These are phyloP conservation scores for Drosophila pseudoobscura DNA, from an alignment of 1,140 invertebrate genomes.

Conservation along the genomic window DNA sequence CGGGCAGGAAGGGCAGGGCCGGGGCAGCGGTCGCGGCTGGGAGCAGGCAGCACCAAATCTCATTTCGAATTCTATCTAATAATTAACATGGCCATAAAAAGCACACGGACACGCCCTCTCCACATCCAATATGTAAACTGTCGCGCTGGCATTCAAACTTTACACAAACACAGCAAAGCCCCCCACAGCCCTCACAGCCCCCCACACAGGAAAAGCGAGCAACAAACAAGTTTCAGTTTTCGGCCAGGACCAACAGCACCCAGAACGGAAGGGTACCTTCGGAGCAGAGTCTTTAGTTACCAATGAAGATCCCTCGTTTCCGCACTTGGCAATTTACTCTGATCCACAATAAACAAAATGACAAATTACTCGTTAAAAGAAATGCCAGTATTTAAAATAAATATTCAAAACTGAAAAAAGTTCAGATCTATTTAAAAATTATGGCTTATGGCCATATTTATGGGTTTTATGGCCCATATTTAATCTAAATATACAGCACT, in stretches of 20 bases:
- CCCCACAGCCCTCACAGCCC: background rate
- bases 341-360: too few species aligned
- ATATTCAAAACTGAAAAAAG: too few species aligned
- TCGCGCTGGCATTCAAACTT: slow-evolving; percentile 69
- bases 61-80: slow-evolving; percentile 77
- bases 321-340: too few species aligned
- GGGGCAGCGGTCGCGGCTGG: background rate
- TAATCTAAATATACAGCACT: too few species aligned
- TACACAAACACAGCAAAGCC: slow-evolving; percentile 5
- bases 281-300: too few species aligned
- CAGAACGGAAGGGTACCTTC: background rate
- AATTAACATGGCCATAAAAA: slow-evolving; percentile 78
- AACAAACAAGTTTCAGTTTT: slow-evolving; percentile 52
- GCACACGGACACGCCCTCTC: slow-evolving; percentile 48
- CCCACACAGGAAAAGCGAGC: too few species aligned
- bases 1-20: background rate
- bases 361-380: too few species aligned
- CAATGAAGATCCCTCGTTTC: too few species aligned
- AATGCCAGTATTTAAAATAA: too few species aligned
- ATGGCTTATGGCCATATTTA: too few species aligned
- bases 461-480: too few species aligned
- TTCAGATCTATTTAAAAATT: too few species aligned
- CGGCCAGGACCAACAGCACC: slow-evolving; percentile 17
- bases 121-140: slow-evolving; percentile 72
- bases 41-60: slow-evolving; percentile 15